Base-by-base conservation (phyloP, 2,888 invertebrate species). In the Branchinecta sandiegonensis region DNA sequence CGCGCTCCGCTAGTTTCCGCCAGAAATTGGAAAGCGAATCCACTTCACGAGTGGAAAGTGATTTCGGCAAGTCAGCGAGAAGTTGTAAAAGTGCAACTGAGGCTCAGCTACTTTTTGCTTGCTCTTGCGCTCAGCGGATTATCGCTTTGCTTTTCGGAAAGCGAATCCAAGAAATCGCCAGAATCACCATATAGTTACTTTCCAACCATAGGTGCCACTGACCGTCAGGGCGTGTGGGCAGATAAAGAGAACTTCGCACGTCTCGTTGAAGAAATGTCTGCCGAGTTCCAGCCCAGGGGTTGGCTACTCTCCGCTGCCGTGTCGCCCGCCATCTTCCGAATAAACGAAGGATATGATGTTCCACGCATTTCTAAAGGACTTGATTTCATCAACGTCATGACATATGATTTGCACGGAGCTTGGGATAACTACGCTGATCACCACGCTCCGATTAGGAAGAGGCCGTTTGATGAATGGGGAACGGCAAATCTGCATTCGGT, bases 301-400 rank as follows among this genome's bases (percentile, higher is more conserved):
- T 83, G 82, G 75, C 76, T 81, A 3, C 76, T 85, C 11, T 82
- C 82, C 4, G 83, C 84, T 11, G 81, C 85, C 7, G 77, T 84
- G 12, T 83, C 83, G 65, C 83, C 83, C 66, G 83, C 82, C 80
- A 83, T 79, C 82, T 81, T 78, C 73, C 81, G 83, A 72, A 81
- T 85, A 64, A 85, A 87, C 73, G 85, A 87, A 73, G 84, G 84
- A 0, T 86, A 84, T 73, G 83, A 85, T 70, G 81, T 87, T 3
- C 77, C 80, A 12, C 82, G 83, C 66, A 78, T 88, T 0, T 81
- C 82, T 65, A 80, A 81, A 7, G 79, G 82, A 13, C 82, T 85
- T 1, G 87, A 89, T 76, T 84, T 86, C 73, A 80, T 88, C 2
- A 83, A 86, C 56, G 76, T 89, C 8, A 84, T 86, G 78, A 84